Conservation (phyloP, 1,140 invertebrate genomes). For the Pemphigus obesinymphae region DNA sequence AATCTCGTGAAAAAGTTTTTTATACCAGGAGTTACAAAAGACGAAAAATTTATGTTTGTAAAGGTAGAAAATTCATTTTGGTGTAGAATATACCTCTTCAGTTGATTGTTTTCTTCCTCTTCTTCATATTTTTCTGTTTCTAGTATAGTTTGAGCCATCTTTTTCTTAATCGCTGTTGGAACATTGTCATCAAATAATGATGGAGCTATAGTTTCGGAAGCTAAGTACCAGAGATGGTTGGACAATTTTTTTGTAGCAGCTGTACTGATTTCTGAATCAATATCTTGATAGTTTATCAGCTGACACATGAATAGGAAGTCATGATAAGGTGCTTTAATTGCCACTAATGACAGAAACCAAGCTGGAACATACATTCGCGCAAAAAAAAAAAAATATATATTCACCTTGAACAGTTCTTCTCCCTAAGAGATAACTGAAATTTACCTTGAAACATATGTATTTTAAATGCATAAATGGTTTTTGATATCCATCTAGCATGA, state of each 20-base stretch:
- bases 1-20: too few species aligned
- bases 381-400: background rate
- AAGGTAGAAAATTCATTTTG: too few species aligned
- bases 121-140: too few species aligned
- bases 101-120: too few species aligned
- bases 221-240: conserved; percentile 48
- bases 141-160: too few species aligned
- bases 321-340: conserved; percentile 32
- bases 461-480: background rate
- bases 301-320: conserved; percentile 39
- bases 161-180: too few species aligned
- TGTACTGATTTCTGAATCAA: conserved; percentile 38
- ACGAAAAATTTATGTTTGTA: too few species aligned
- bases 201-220: conserved; percentile 42
- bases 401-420: background rate
- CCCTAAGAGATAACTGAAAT: too few species aligned
- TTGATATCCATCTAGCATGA: background rate
- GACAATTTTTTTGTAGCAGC: conserved; percentile 43
- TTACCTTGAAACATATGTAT: background rate
- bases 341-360: background rate
- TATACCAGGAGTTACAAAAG: too few species aligned
- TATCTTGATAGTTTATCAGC: conserved; percentile 19
- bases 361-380: background rate
- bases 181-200: too few species aligned
- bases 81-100: too few species aligned